Evolutionary conservation across 1,140 invertebrate genomes (phyloP).

Genomic region (Caenorhabditis brenneri): DNA sequence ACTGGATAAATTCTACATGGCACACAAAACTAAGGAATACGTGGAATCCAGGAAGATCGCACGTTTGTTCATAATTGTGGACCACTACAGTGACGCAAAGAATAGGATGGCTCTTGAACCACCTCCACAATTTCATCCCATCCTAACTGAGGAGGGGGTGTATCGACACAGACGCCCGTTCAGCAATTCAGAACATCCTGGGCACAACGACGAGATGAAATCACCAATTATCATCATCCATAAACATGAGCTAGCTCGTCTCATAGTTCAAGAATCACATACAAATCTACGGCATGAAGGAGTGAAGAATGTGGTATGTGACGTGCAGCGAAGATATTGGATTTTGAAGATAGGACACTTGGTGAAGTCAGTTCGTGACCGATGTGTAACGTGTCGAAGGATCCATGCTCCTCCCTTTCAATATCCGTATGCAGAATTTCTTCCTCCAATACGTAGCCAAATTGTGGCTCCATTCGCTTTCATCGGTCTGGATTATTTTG

Average conservation of each 20-base stretch:
- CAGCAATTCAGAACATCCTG: neutral
- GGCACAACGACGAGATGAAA: neutral
- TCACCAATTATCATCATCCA: neutral
- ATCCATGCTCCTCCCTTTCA: neutral
- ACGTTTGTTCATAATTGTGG: neutral
- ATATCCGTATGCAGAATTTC: neutral
- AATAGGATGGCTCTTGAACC: neutral
- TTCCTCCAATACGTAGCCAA: neutral
- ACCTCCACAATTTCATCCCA: neutral
- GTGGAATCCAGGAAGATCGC: neutral
- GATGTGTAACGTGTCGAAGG: neutral
- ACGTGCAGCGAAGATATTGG: neutral
- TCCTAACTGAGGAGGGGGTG: neutral
- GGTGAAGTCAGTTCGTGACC: neutral
- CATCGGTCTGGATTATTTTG: constrained; percentile 14
- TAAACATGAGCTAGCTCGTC: neutral
- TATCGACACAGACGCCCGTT: neutral
- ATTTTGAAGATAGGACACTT: neutral
- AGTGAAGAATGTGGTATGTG: neutral
- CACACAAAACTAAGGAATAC: neutral
- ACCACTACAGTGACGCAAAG: neutral
- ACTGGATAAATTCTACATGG: neutral
- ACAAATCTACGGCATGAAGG: neutral
- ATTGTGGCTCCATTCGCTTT: neutral
- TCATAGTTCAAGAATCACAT: neutral